phyloP scores from a whole-genome alignment of 1,140 invertebrate species.

The Nasonia longicornis region DNA sequence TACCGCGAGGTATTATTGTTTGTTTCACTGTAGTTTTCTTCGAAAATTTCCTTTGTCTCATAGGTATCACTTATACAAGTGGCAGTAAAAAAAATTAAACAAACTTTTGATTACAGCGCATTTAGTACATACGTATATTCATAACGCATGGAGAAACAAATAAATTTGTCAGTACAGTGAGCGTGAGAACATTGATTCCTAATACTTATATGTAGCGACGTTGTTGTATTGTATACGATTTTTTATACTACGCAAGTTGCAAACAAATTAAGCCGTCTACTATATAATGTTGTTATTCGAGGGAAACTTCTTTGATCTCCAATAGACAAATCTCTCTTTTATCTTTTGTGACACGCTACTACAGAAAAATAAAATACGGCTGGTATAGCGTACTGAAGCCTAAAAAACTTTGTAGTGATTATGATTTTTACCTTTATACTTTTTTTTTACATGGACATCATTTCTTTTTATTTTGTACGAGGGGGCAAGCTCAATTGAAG shows the following conservation, averaged over 20 bases:
- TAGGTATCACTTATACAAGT: too few relatives aligned
- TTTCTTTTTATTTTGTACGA: constrained; percentile 28
- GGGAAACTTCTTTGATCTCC: constrained; percentile 23
- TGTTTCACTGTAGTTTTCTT: too few relatives aligned
- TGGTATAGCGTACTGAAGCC: background rate
- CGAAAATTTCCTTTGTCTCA: too few relatives aligned
- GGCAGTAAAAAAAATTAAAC: background rate
- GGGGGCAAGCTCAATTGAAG: constrained; percentile 30
- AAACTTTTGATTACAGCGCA: background rate
- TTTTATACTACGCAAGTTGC: constrained; percentile 26
- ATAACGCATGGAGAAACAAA: background rate
- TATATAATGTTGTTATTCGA: constrained; percentile 1
- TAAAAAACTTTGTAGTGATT: background rate
- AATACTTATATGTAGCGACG: background rate
- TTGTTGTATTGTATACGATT: constrained; percentile 38
- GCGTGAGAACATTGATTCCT: constrained; percentile 2
- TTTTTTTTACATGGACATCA: background rate
- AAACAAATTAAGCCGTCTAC: background rate
- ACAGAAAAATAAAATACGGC: constrained; percentile 16
- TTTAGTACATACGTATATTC: background rate
- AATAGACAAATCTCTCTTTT: constrained; percentile 27
- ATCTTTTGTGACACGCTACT: constrained; percentile 1
- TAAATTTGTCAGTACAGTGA: background rate
- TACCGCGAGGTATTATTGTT: too few relatives aligned
- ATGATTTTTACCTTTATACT: background rate